Conservation (phyloP, 2,888 invertebrate genomes). For the Eristalis pertinax region DNA sequence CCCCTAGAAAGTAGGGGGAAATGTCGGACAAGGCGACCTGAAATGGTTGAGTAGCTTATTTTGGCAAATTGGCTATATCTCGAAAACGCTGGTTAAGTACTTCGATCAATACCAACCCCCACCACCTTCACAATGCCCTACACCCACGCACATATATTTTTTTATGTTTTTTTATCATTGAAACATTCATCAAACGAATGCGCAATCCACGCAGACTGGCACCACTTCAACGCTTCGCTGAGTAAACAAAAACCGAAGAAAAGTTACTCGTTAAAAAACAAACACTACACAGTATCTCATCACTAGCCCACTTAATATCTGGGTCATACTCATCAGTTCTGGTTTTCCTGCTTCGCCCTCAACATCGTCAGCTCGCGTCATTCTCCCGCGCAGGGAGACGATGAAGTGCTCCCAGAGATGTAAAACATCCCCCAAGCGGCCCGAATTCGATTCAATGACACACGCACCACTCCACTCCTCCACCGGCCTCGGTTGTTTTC, state of each 20-base stretch:
- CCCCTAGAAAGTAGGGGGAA: no score
- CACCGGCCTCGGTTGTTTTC: not conserved
- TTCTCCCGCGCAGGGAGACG: not conserved
- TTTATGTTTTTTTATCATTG: conserved; percentile 5
- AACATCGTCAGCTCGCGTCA: not conserved
- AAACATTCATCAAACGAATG: conserved; percentile 36
- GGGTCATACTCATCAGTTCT: conserved; percentile 49
- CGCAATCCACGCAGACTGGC: conserved; percentile 15
- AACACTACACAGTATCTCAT: conserved; percentile 39
- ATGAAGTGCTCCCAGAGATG: not conserved
- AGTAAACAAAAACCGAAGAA: conserved; percentile 13
- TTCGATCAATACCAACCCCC: conserved; percentile 1
- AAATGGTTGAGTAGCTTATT: no score
- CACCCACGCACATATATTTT: conserved; percentile 6
- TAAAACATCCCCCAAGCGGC: conserved; percentile 39
- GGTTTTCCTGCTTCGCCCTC: conserved; percentile 4
- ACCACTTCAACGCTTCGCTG: conserved; percentile 13
- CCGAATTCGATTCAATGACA: conserved; percentile 39
- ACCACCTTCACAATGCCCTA: not conserved
- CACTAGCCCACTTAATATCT: conserved; percentile 43
- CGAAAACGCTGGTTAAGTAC: no score
- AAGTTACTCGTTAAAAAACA: conserved; percentile 5
- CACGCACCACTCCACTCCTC: not conserved
- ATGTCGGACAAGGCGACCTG: no score
- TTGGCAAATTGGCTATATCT: no score